Percentiles rank a stretch among this genome's conserved stretches.
These are phyloP conservation scores for Cavia aperea DNA, from an alignment of 2,113 vertebrate genomes.

Conservation along the genomic window DNA sequence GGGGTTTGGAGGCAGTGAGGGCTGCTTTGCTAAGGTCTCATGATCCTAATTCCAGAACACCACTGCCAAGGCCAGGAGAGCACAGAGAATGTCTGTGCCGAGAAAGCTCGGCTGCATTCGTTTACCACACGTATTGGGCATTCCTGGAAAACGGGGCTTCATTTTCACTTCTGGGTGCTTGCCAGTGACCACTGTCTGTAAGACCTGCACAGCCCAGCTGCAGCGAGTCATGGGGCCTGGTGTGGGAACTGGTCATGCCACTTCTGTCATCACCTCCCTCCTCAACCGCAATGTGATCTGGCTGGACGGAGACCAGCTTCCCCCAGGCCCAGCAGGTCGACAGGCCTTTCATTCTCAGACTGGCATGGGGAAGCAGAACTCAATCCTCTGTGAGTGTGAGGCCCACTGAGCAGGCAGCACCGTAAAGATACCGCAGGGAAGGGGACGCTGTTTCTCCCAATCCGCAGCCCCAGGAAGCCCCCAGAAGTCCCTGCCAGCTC, in stretches of 20 bases:
- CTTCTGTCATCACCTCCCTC: constrained; percentile 7
- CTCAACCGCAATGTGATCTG: not conserved
- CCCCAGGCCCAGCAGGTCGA: not conserved
- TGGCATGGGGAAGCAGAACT: not conserved
- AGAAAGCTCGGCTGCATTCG: constrained; percentile 49
- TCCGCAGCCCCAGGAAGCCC: not conserved
- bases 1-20: not conserved
- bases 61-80: fast-evolving
- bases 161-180: constrained; percentile 65
- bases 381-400: not conserved
- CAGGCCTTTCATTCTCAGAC: constrained; percentile 10
- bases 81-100: not conserved
- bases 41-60: not conserved
- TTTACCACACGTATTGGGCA: not conserved
- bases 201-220: not conserved
- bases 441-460: no score
- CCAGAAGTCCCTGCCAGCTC: no score
- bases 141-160: constrained; percentile 61
- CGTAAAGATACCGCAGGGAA: not conserved
- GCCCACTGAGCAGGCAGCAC: not conserved
- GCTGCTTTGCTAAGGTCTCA: not conserved
- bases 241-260: not conserved
- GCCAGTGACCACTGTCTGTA: constrained; percentile 62
- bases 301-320: constrained; percentile 36
- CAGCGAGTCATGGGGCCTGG: not conserved